These are phyloP conservation scores for Bombyx mandarina DNA, from an alignment of 1,140 invertebrate species.

Conservation along the genomic window DNA sequence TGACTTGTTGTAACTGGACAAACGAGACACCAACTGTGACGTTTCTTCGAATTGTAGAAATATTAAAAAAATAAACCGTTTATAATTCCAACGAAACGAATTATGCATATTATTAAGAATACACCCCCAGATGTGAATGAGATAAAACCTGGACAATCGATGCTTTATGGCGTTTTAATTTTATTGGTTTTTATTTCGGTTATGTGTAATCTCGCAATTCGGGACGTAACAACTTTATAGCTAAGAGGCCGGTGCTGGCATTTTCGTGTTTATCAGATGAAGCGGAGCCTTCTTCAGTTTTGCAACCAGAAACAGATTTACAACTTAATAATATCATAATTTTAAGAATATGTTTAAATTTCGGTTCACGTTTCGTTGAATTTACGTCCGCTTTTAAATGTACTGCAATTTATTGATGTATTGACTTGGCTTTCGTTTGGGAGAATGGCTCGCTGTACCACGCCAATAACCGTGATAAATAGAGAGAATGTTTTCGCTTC, in stretches of 20 bases:
- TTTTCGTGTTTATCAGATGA: slow-evolving; percentile 1
- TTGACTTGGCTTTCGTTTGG: too few species aligned
- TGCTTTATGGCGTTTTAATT: slow-evolving; percentile 49
- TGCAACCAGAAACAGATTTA: too few species aligned
- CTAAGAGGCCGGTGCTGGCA: not conserved
- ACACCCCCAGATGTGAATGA: slow-evolving; percentile 20
- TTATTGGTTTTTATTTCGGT: slow-evolving; percentile 42
- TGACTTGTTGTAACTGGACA: slow-evolving; percentile 24
- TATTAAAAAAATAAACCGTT: slow-evolving; percentile 19
- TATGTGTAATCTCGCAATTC: slow-evolving; percentile 20
- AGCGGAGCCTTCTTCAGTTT: not conserved
- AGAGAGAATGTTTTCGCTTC: too few species aligned
- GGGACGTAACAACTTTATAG: slow-evolving; percentile 33
- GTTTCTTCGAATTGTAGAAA: slow-evolving; percentile 27
- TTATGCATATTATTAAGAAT: slow-evolving; percentile 27
- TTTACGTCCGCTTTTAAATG: too few species aligned
- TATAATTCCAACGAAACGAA: slow-evolving; percentile 41
- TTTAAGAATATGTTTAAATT: not conserved
- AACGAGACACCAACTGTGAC: slow-evolving; percentile 24
- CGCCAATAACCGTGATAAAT: too few species aligned
- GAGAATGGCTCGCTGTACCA: too few species aligned
- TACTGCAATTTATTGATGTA: too few species aligned
- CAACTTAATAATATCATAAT: slow-evolving; percentile 1
- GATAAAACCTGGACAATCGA: slow-evolving; percentile 21
- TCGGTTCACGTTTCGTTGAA: too few species aligned